Conservation (phyloP, 2,113 vertebrate genomes). For the Rhea americana region DNA sequence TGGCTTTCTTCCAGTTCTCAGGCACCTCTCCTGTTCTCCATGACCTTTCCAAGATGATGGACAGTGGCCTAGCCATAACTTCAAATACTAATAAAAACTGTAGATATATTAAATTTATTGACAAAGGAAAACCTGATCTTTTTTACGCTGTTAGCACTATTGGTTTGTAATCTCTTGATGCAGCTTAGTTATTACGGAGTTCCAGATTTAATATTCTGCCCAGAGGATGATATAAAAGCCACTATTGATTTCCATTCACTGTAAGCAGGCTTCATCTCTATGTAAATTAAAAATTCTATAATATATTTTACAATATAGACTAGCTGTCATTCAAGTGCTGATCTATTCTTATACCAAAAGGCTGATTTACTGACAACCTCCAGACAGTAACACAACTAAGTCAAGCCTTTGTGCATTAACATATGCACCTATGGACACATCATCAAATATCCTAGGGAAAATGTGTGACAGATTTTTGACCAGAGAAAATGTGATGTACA, state of each 20-base stretch:
- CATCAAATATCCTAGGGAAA: not conserved
- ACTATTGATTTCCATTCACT: conserved; percentile 55
- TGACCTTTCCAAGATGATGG: too few relatives aligned
- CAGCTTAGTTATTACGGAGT: conserved; percentile 14
- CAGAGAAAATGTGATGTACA: not conserved
- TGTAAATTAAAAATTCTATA: conserved; percentile 50
- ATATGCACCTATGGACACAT: not conserved
- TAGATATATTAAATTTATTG: not conserved
- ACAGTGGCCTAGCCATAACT: not conserved
- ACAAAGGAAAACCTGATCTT: not conserved
- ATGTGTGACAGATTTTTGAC: not conserved
- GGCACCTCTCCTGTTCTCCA: too few relatives aligned
- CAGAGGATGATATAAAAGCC: conserved; percentile 42
- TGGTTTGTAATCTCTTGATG: conserved; percentile 49
- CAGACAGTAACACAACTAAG: not conserved
- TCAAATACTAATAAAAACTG: not conserved
- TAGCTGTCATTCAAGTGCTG: not conserved
- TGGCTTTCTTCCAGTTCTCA: too few relatives aligned
- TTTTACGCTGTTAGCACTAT: not conserved
- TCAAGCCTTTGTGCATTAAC: not conserved
- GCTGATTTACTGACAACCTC: not conserved
- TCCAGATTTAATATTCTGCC: conserved; percentile 28
- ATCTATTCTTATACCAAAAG: not conserved
- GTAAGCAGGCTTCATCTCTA: conserved; percentile 44
- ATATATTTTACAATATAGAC: conserved; percentile 31